Percentiles rank a stretch among this genome's conserved stretches.
These are phyloP conservation scores for Drosophila paulistorum DNA, from an alignment of 1,140 invertebrate species.

Conservation along the genomic window DNA sequence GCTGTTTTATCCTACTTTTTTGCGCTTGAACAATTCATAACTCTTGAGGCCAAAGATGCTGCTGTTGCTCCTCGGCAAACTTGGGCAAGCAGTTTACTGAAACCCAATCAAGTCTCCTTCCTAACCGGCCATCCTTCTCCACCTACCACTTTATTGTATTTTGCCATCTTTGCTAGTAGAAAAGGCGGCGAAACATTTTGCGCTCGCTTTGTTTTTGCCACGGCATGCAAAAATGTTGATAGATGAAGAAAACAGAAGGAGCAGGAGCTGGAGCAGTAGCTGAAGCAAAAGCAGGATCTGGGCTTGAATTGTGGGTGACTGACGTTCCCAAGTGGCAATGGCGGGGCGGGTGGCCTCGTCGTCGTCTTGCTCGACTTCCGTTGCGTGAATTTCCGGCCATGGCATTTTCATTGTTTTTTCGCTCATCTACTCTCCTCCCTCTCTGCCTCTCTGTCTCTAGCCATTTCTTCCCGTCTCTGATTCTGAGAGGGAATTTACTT, in stretches of 20 bases:
- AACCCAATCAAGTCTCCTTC: constrained; percentile 31
- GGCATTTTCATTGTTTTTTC: constrained; percentile 66
- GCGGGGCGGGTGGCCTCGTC: constrained; percentile 17
- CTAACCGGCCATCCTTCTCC: background rate
- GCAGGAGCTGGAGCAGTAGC: background rate
- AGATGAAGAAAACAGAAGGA: constrained; percentile 29
- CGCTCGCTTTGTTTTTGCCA: constrained; percentile 61
- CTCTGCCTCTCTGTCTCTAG: background rate
- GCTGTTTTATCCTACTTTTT: constrained; percentile 33
- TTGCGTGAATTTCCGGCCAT: constrained; percentile 62
- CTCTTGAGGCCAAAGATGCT: constrained; percentile 15
- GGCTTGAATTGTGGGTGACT: constrained; percentile 51
- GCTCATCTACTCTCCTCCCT: constrained; percentile 13
- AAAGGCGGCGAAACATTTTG: constrained; percentile 51
- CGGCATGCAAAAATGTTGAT: constrained; percentile 48
- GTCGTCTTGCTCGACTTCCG: constrained; percentile 50
- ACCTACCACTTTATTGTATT: background rate
- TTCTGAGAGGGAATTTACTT: background rate
- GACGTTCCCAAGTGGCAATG: constrained; percentile 62
- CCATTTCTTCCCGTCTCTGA: background rate
- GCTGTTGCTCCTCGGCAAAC: constrained; percentile 22
- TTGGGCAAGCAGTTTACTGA: constrained; percentile 31
- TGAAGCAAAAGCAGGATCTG: background rate
- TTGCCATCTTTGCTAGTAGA: constrained; percentile 30
- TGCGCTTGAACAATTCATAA: constrained; percentile 53